Conservation (phyloP, 2,888 invertebrate species). For the Tinea trinotella region DNA sequence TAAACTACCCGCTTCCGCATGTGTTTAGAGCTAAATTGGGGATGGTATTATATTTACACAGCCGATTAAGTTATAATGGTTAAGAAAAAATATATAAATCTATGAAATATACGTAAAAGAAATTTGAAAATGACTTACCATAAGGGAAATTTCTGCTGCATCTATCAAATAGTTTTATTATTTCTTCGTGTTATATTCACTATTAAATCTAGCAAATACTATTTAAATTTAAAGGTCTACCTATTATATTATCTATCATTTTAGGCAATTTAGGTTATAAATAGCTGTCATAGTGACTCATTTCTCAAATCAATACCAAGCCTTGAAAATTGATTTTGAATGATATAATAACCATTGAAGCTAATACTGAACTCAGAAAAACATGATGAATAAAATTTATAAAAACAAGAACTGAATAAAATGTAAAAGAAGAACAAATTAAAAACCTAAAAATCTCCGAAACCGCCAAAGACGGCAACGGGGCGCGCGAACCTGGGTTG, state of each 20-base stretch:
- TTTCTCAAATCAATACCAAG: constrained; percentile 10
- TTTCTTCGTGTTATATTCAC: background rate
- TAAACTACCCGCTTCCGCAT: no score
- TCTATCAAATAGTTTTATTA: background rate
- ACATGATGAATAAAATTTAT: background rate
- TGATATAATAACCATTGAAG: background rate
- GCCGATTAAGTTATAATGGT: background rate
- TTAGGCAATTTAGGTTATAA: constrained; percentile 53
- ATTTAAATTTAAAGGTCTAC: constrained; percentile 1
- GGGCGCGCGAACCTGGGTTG: constrained; percentile 24
- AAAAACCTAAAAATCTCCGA: background rate
- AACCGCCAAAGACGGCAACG: constrained; percentile 29
- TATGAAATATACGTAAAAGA: background rate
- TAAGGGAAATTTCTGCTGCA: background rate
- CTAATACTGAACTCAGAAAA: background rate
- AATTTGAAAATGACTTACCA: background rate
- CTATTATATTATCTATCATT: background rate
- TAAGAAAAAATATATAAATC: background rate
- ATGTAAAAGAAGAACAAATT: background rate
- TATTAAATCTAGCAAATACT: background rate
- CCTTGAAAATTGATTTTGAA: constrained; percentile 8
- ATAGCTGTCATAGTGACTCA: constrained; percentile 33
- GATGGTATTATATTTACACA: background rate
- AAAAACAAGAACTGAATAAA: background rate
- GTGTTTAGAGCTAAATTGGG: no score